phyloP scores from a whole-genome alignment of 2,888 invertebrate genomes.

The Bellardia bayeri region DNA sequence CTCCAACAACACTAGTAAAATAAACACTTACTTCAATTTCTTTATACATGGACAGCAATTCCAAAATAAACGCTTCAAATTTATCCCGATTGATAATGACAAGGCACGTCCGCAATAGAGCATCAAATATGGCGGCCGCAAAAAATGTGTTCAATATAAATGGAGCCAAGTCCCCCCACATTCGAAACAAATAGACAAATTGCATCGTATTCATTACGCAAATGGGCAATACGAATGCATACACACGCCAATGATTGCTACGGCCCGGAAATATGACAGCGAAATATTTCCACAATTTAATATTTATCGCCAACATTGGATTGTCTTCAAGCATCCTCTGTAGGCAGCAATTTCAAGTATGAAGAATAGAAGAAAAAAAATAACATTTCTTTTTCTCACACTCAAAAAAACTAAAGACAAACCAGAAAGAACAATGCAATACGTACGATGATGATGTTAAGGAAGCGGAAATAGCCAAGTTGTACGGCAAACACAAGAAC shows the following conservation, averaged over 20 bases:
- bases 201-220: conserved; percentile 79
- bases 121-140: conserved; percentile 79
- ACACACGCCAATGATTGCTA: conserved; percentile 78
- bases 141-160: conserved; percentile 81
- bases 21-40: conserved; percentile 77
- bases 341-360: conserved; percentile 11
- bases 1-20: neutral
- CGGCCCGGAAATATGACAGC: conserved; percentile 77
- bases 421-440: conserved; percentile 31
- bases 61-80: conserved; percentile 79
- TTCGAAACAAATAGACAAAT: conserved; percentile 78
- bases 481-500: neutral
- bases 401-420: conserved; percentile 22
- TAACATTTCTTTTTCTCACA: neutral
- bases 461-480: conserved; percentile 63
- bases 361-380: conserved; percentile 34
- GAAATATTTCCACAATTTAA: conserved; percentile 79
- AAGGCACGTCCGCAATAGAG: conserved; percentile 79
- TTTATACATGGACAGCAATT: conserved; percentile 76
- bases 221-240: conserved; percentile 78
- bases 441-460: conserved; percentile 41
- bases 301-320: conserved; percentile 80
- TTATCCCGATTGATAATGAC: conserved; percentile 77
- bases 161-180: conserved; percentile 78
- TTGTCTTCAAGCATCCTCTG: conserved; percentile 77